Conservation (phyloP, 1,140 invertebrate species). For the Bactericera cockerelli region DNA sequence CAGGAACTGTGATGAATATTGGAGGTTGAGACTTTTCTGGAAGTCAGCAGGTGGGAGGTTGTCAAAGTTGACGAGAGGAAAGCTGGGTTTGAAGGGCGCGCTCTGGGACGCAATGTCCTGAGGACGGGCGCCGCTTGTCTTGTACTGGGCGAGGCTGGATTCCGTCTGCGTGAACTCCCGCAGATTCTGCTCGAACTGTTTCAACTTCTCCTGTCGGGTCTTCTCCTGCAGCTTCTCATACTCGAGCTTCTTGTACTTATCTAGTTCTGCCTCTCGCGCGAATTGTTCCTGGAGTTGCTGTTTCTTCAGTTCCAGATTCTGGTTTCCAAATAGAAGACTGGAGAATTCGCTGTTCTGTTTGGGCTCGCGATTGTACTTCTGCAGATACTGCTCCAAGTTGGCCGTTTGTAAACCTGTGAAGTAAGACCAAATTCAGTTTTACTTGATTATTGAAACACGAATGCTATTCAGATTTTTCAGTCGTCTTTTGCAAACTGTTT, state of each 20-base stretch:
- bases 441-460: too few relatives aligned
- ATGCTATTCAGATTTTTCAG: too few relatives aligned
- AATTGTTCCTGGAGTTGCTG: constrained; percentile 2
- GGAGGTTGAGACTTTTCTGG: constrained; percentile 30
- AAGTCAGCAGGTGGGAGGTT: constrained; percentile 23
- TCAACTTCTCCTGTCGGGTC: neutral
- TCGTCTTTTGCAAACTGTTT: too few relatives aligned
- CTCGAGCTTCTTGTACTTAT: neutral
- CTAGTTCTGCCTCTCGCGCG: neutral
- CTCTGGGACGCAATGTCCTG: neutral
- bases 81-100: neutral
- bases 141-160: neutral
- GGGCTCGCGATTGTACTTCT: neutral
- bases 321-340: neutral
- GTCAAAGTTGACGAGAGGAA: neutral
- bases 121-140: neutral
- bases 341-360: neutral
- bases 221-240: neutral
- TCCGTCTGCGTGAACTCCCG: neutral
- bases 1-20: constrained; percentile 27
- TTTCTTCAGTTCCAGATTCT: neutral
- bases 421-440: too few relatives aligned
- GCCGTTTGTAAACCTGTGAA: constrained; percentile 1
- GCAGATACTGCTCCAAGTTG: constrained; percentile 3
- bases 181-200: neutral